These are phyloP conservation scores for Sarcophaga carnaria DNA, from an alignment of 2,888 invertebrate genomes.

Conservation along the genomic window DNA sequence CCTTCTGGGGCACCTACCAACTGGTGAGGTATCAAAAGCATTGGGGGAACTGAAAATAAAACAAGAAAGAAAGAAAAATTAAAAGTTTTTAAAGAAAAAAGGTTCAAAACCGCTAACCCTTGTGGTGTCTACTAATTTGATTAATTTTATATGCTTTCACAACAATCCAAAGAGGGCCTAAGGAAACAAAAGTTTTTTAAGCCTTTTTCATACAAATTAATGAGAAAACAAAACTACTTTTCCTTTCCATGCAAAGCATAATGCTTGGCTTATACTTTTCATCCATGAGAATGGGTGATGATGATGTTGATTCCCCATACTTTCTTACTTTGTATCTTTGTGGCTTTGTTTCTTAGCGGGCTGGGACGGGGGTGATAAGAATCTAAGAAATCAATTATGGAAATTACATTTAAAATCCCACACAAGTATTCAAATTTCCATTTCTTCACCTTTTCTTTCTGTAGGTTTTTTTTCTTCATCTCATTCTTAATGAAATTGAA, in stretches of 20 bases:
- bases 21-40: constrained; percentile 95
- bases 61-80: neutral
- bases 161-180: constrained; percentile 15
- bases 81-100: constrained; percentile 2
- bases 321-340: constrained; percentile 2
- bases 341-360: neutral
- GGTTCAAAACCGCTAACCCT: neutral
- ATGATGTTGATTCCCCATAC: neutral
- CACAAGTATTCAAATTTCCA: constrained; percentile 25
- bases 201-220: neutral
- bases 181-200: neutral
- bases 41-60: constrained; percentile 89
- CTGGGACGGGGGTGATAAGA: neutral
- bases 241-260: neutral
- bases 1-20: constrained; percentile 92
- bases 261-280: neutral
- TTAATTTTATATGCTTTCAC: constrained; percentile 34
- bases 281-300: neutral
- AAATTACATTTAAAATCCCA: constrained; percentile 59
- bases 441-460: constrained; percentile 36
- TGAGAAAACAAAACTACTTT: constrained; percentile 2
- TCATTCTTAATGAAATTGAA: no score
- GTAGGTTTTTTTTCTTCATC: no score
- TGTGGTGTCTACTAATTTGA: constrained; percentile 32
- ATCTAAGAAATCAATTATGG: constrained; percentile 63